Evolutionary conservation across 2,888 invertebrate species (phyloP).

Genomic region (Sarcophaga carnaria): DNA sequence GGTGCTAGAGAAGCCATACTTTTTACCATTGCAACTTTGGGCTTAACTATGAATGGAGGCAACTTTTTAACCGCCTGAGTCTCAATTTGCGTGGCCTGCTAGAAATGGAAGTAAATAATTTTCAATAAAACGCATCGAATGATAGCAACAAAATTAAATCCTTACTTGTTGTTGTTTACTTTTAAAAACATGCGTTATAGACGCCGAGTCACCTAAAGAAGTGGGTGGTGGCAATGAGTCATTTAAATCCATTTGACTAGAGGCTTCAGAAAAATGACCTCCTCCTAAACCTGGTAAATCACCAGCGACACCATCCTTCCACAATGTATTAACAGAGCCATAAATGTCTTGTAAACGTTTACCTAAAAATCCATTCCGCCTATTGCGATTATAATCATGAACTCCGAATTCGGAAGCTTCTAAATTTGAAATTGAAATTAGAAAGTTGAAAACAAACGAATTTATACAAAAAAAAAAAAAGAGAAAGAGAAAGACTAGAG

Average conservation of each 20-base stretch:
- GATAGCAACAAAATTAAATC: not conserved
- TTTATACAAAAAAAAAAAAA: not conserved
- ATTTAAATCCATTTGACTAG: slow-evolving; percentile 76
- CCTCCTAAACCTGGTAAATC: slow-evolving; percentile 57
- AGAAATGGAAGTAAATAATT: not conserved
- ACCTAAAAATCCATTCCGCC: slow-evolving; percentile 58
- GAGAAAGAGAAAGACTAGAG: not conserved
- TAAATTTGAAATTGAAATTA: slow-evolving; percentile 27
- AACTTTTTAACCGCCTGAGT: slow-evolving; percentile 66
- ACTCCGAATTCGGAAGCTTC: slow-evolving; percentile 68
- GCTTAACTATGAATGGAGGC: slow-evolving; percentile 79
- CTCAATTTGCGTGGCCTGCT: not conserved
- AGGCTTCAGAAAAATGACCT: slow-evolving; percentile 72
- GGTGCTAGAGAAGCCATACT: slow-evolving; percentile 81
- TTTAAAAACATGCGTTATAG: slow-evolving; percentile 72
- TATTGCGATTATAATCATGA: slow-evolving; percentile 66
- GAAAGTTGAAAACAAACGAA: too few relatives aligned
- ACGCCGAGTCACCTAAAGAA: slow-evolving; percentile 72
- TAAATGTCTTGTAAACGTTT: slow-evolving; percentile 69
- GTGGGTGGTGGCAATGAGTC: slow-evolving; percentile 69
- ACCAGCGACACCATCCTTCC: slow-evolving; percentile 72
- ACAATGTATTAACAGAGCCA: slow-evolving; percentile 71
- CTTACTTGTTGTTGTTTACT: slow-evolving; percentile 72
- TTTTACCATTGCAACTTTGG: slow-evolving; percentile 82
- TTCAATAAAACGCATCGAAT: not conserved